Evolutionary conservation across 1,140 invertebrate genomes (phyloP), one percentile per base, ranked within the genome.

Genomic region (Papilio dardanus): DNA sequence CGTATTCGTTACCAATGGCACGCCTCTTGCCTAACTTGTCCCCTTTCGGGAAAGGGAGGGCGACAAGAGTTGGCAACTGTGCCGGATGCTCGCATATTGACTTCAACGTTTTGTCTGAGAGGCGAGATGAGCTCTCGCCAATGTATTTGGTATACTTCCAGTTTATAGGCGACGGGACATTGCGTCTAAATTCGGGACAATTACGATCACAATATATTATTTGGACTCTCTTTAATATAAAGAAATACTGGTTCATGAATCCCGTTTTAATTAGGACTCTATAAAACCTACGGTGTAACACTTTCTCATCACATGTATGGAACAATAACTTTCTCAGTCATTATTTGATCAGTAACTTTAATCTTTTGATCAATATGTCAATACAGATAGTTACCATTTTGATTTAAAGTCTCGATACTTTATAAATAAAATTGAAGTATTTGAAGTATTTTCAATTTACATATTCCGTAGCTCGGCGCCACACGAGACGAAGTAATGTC

Each of bases 61-160:
- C 71, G 74, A 74, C 71, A 65, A 75, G 65, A 83, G 76, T 90
- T 88, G 87, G 86, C 87, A 90, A 78, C 81, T 75, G 77, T 86
- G 80, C 81, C 80, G 81, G 80, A 85, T 79, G 79, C 81, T 77
- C 79, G 75, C 86, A 86, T 86, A 88, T 88, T 88, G 81, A 85
- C 82, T 84, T 79, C 79, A 81, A 66, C 80, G 76, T 81, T 84
- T 85, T 81, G 84, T 86, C 81, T 86, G 82, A 83, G 79, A 74
- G 75, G 71, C 71, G 50, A 54, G 71, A 80, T 77, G 76, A 77
- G 78, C 74, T 71, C 71, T 74, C 76, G 82, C 83, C 82, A 84
- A 86, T 83, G 83, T 19, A 46, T 84, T 85, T 84, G 80, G 82
- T 79, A 78, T 81, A 50, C 31, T 73, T 73, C 50, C 71, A 73